These are phyloP conservation scores for Caenorhabditis sp. DNA, from an alignment of 2,888 invertebrate species.

Conservation along the genomic window DNA sequence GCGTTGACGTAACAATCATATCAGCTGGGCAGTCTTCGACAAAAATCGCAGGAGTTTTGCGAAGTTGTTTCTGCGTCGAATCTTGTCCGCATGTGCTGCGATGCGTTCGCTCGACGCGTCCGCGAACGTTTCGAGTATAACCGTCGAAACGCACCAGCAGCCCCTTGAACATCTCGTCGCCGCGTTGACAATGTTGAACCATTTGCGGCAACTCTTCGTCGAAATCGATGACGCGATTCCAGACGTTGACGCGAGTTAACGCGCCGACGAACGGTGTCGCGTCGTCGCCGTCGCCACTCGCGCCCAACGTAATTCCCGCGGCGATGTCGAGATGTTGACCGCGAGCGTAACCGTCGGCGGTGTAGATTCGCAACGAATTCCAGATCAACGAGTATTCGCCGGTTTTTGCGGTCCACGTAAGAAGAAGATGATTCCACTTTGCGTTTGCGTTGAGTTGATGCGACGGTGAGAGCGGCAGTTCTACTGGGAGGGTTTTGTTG, in stretches of 20 bases:
- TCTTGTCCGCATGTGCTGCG: conserved; percentile 89
- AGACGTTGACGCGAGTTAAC: conserved; percentile 90
- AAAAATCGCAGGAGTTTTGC: conserved; percentile 5
- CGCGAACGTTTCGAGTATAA: conserved; percentile 80
- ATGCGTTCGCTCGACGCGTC: conserved; percentile 67
- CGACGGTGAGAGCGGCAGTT: conserved; percentile 52
- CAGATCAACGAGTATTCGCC: conserved; percentile 88
- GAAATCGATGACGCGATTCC: conserved; percentile 88
- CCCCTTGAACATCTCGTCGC: conserved; percentile 81
- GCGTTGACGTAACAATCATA: conserved; percentile 87
- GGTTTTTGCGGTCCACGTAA: conserved; percentile 89
- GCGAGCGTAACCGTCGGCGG: conserved; percentile 85
- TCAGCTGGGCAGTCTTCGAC: conserved; percentile 82
- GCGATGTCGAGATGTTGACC: conserved; percentile 81
- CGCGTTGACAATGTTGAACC: conserved; percentile 64
- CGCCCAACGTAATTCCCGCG: conserved; percentile 32
- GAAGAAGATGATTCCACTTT: conserved; percentile 88
- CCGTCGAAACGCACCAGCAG: conserved; percentile 90
- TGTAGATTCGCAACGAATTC: conserved; percentile 93
- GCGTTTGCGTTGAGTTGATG: conserved; percentile 82
- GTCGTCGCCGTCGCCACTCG: not conserved
- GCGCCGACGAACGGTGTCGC: conserved; percentile 76
- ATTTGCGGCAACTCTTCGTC: conserved; percentile 74
- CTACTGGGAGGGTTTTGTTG: conserved; percentile 26
- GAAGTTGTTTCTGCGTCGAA: conserved; percentile 8